These are phyloP conservation scores for Pyrgus malvae DNA, from an alignment of 2,888 invertebrate species.

Conservation along the genomic window DNA sequence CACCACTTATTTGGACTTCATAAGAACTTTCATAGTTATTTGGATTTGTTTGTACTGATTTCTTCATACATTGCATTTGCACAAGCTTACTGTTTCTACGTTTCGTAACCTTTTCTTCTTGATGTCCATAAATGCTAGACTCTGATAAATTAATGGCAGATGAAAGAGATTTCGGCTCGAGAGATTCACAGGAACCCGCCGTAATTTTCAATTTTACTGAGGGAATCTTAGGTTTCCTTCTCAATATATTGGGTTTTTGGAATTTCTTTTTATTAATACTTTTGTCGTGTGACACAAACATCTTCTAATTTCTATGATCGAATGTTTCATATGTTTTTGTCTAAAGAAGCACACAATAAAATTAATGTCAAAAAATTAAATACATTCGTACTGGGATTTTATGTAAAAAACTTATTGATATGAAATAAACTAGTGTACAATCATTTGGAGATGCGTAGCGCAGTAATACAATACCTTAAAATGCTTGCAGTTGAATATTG, in stretches of 20 bases:
- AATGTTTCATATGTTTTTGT: slow-evolving; percentile 24
- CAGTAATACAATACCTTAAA: slow-evolving; percentile 6
- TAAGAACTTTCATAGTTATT: slow-evolving; percentile 6
- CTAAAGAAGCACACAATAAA: background rate
- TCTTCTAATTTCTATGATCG: slow-evolving; percentile 40
- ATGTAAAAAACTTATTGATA: too few relatives aligned
- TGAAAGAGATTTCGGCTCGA: slow-evolving; percentile 34
- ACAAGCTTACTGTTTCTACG: slow-evolving; percentile 16
- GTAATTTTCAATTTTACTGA: slow-evolving; percentile 34
- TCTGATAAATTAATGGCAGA: slow-evolving; percentile 29
- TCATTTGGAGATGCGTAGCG: slow-evolving; percentile 12
- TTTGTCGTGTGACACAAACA: slow-evolving; percentile 63
- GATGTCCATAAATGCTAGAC: slow-evolving; percentile 26
- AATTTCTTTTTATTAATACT: slow-evolving; percentile 55
- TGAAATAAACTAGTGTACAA: too few relatives aligned
- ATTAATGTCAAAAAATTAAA: too few relatives aligned
- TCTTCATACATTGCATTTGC: slow-evolving; percentile 2
- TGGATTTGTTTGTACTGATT: background rate
- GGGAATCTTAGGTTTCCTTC: slow-evolving; percentile 50
- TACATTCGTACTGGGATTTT: too few relatives aligned
- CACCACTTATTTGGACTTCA: slow-evolving; percentile 14
- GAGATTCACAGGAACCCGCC: slow-evolving; percentile 41
- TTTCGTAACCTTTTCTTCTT: slow-evolving; percentile 26
- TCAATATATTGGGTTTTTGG: slow-evolving; percentile 71
- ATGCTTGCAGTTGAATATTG: too few relatives aligned